Evolutionary conservation across 2,797 vertebrate genomes (phyloP), one percentile per base, ranked within the genome.

Genomic region (Bradypodion pumilum): DNA sequence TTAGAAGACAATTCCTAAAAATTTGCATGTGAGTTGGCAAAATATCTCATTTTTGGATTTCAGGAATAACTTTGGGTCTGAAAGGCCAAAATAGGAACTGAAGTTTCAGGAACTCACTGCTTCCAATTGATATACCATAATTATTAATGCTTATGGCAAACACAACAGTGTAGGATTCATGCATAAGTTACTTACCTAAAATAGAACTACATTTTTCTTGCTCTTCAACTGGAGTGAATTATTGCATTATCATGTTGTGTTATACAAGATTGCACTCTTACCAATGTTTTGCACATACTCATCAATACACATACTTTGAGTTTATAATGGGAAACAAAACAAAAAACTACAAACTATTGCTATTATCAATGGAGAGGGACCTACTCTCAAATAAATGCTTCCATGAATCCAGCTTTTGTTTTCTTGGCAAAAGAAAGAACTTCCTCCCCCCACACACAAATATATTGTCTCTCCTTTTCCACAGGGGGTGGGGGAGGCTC

Each of bases 381-480:
- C 19, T 74, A 65, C 63, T 49, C 19, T 25, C 19, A 74, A 35
- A 5, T 32, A 44, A 69, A 46, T 60, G 78, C 37, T 69, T 46
- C 46, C 52, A 81, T 13, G 78, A 80, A 80, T 63, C n/a, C 7
- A 60, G 56, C 2, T 68, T 69, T 60, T 75, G 63, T 81, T 81
- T 81, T 85, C 74, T 62, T 62, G 40, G 40, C 69, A n/a, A 81
- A 81, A 76, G 32, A 60, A n/a, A 46, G 49, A 75, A 85, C 70
- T 42, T 66, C 60, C 69, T 74, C 42, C 52, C 60, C 66, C 35
- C 1, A 29, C 29, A 56, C 37, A 68, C 37, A 85, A 89, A 76
- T 0, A 1, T 29, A 81, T 87, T 87, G 88, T 89, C 81, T 85
- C 89, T 93, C 89, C 10, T 80, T 76, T 87, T 89, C 83, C 92